Base-by-base conservation (phyloP, 2,888 invertebrate genomes). In the Exephanes ischioxanthus region DNA sequence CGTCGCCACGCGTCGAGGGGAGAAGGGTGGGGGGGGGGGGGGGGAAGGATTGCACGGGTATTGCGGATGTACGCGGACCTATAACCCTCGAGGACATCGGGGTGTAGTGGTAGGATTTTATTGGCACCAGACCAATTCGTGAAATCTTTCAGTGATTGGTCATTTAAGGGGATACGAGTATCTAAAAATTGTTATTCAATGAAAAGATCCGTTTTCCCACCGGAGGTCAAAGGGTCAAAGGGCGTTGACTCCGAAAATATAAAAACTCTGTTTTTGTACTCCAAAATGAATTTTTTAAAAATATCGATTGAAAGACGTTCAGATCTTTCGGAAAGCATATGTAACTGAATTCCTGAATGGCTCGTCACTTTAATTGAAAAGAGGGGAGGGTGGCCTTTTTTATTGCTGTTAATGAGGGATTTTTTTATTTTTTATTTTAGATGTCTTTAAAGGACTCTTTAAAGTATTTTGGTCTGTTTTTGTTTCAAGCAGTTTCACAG, bases 121-220 rank as follows among this genome's bases (percentile, higher is more conserved):
- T 73, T 61, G 48, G 63, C 48, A 19, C 30, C 30, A 16, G 48
- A 48, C 19, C 63, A n/a, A 7, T 26, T 14, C 45, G 14, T 11
- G 26, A 48, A 61, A 48, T n/a, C 26, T 61, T 33, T 30, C 45
- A 63, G 75, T 75, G 30, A 48, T 63, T 63, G 63, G 75, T 63
- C 48, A 16, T 30, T 37, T 19, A 72, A 72, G 71, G 51, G 55
- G 37, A 71, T 11, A 33, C 19, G 9, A 68, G 16, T 68, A 22
- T 4, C 11, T 11, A 14, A 26, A 58, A 58, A 58, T 26, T 58
- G 6, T 7, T 26, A 0, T 58, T 9, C 22, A 22, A 14, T 14
- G 11, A 26, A 26, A 58, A 58, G 9, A 14, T 4, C 5, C 45
- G 2, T 48, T 48, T 48, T 48, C 4, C 1, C 4, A 5, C 16